These are phyloP conservation scores for Mythimna vitellina DNA, from an alignment of 2,888 invertebrate species.

Conservation along the genomic window DNA sequence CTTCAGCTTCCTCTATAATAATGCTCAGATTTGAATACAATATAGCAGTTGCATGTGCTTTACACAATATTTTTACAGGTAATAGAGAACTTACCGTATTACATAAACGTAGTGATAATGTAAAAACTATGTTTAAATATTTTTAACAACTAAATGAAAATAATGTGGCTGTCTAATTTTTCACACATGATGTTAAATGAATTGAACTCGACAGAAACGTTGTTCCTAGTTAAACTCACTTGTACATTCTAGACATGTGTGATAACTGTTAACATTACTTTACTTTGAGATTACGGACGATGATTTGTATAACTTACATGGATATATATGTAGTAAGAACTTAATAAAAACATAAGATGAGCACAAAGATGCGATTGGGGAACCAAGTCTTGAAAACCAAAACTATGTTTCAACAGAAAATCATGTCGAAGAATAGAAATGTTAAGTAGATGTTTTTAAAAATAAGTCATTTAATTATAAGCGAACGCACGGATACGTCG, in stretches of 20 bases:
- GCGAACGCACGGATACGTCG: slow-evolving; percentile 84
- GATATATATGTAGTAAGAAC: slow-evolving; percentile 66
- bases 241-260: slow-evolving; percentile 82
- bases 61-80: slow-evolving; percentile 89
- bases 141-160: slow-evolving; percentile 82
- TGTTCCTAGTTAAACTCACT: slow-evolving; percentile 86
- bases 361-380: slow-evolving; percentile 85
- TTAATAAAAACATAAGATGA: slow-evolving; percentile 66
- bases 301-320: slow-evolving; percentile 58
- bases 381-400: slow-evolving; percentile 85
- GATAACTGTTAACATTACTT: slow-evolving; percentile 69
- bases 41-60: slow-evolving; percentile 88
- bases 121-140: slow-evolving; percentile 84
- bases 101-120: slow-evolving; percentile 86
- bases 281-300: slow-evolving; percentile 77
- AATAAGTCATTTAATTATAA: slow-evolving; percentile 87
- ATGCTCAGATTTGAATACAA: slow-evolving; percentile 80
- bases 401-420: slow-evolving; percentile 82
- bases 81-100: slow-evolving; percentile 87
- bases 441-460: slow-evolving; percentile 88
- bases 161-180: slow-evolving; percentile 88
- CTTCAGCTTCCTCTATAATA: slow-evolving; percentile 87
- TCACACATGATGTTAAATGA: slow-evolving; percentile 80
- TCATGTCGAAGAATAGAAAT: slow-evolving; percentile 87
- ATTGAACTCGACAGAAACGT: slow-evolving; percentile 77